Percentiles rank a stretch among this genome's conserved stretches.
phyloP scores from a whole-genome alignment of 2,888 invertebrate genomes.

The Drosophila borborema region DNA sequence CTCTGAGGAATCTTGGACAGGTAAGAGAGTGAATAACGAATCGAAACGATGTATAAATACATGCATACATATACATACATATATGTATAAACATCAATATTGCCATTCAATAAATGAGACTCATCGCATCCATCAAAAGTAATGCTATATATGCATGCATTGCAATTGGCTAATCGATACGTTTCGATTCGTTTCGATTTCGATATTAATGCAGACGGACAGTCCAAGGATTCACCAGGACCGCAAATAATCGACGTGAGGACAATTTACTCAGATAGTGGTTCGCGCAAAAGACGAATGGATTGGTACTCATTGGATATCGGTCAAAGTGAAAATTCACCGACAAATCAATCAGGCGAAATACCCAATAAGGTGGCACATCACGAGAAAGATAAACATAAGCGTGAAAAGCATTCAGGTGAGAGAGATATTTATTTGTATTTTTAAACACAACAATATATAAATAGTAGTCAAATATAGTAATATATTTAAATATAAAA shows the following conservation, averaged over 20 bases:
- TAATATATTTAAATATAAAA: too few relatives aligned
- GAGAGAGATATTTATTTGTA: constrained; percentile 28
- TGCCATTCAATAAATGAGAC: constrained; percentile 9
- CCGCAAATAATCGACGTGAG: constrained; percentile 85
- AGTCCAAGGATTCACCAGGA: constrained; percentile 82
- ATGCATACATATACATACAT: neutral
- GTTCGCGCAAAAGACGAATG: constrained; percentile 85
- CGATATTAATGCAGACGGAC: constrained; percentile 70
- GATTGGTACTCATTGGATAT: constrained; percentile 85
- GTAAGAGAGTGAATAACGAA: constrained; percentile 59
- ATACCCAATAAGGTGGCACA: constrained; percentile 70
- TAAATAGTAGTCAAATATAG: too few relatives aligned
- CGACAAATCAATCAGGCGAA: constrained; percentile 74
- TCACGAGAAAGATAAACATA: constrained; percentile 83
- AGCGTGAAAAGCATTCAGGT: constrained; percentile 83
- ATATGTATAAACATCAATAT: constrained; percentile 13
- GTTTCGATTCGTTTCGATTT: constrained; percentile 36
- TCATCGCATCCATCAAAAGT: constrained; percentile 26
- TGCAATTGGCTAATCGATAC: constrained; percentile 44
- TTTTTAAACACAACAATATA: too few relatives aligned
- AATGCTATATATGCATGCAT: constrained; percentile 14
- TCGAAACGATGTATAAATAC: neutral
- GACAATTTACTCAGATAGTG: constrained; percentile 82
- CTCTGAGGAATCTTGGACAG: constrained; percentile 85
- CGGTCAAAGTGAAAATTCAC: constrained; percentile 83